Percentiles rank a stretch among this genome's conserved stretches.
phyloP scores from a whole-genome alignment of 2,888 invertebrate species.

The Steinernema scapterisci region DNA sequence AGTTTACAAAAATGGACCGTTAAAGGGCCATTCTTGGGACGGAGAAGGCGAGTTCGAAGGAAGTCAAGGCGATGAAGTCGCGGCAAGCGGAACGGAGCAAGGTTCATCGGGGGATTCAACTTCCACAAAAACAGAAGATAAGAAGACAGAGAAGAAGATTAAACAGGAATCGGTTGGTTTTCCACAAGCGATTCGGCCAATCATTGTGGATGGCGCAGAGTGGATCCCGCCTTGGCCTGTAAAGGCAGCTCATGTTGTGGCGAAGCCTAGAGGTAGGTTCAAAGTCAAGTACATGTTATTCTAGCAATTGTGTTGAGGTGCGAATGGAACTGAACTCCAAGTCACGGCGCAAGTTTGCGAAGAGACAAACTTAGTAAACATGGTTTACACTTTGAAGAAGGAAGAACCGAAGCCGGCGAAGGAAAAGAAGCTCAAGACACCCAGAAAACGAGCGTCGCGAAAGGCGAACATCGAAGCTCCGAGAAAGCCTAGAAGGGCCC shows the following conservation, averaged over 20 bases:
- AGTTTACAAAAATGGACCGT: background rate
- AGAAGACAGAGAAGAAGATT: too few species aligned
- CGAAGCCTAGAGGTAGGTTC: slow-evolving; percentile 13
- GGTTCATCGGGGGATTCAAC: too few species aligned
- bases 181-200: too few species aligned
- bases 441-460: background rate
- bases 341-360: slow-evolving; percentile 5
- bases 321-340: background rate
- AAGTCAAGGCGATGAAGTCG: too few species aligned
- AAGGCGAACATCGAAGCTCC: background rate
- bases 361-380: background rate
- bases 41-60: background rate
- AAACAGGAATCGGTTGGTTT: too few species aligned
- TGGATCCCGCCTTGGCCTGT: slow-evolving; percentile 22
- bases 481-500: background rate
- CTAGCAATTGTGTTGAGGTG: background rate
- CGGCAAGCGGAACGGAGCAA: too few species aligned
- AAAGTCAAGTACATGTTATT: background rate
- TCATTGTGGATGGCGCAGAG: background rate
- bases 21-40: slow-evolving; percentile 9
- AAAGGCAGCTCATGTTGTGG: background rate
- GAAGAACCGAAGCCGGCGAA: slow-evolving; percentile 9
- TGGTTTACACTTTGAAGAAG: slow-evolving; percentile 4
- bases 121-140: background rate
- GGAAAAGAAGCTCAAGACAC: background rate